Base-by-base conservation (phyloP, 2,113 vertebrate species). In the Aspiorhynchus laticeps region DNA sequence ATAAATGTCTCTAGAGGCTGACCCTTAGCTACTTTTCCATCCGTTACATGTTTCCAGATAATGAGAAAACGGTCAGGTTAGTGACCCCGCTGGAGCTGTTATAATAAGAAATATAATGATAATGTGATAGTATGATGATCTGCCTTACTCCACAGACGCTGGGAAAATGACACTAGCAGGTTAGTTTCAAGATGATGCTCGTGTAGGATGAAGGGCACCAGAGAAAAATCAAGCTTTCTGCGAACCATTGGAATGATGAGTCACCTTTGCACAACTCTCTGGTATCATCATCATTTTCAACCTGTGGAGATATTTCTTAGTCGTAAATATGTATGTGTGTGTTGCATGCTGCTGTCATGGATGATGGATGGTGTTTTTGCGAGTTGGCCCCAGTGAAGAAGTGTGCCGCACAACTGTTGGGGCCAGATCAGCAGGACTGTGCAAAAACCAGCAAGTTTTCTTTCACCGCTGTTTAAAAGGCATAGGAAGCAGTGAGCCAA, bases 51-150 rank as follows among this genome's bases (percentile, higher is more conserved):
- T 67, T 43, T 56, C 36, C 7, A 61, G 80, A 41, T 85, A 78
- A 89, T 82, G 78, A 89, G 85, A 51, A 63, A 73, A 73, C 7
- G 79, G 83, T 85, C 78, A 87, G 61, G 28, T 43, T 43, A 31
- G 63, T 77, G 85, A 89, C 77, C 81, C 56, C 15, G 28, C 53
- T 84, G 74, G 43, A 84, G 43, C 43, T 78, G 8, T 76, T 46
- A 76, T 78, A 53, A 78, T 53, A 78, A 10, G 28, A 17, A 78
- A 53, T 78, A 28, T 48, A n/a, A 26, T 78, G 76, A 78, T 67
- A 65, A 65, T 67, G 38, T 82, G 56, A 65, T 81, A 26, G 56
- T 33, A 36, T 41, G 24, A 31, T 78, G 76, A 53, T 78, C 41
- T 78, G 80, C 56, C 56, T 19, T 28, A 43, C 9, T 82, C 80